Conservation (phyloP, 2,113 vertebrate species). For the Psilopogon haemacephalus region DNA sequence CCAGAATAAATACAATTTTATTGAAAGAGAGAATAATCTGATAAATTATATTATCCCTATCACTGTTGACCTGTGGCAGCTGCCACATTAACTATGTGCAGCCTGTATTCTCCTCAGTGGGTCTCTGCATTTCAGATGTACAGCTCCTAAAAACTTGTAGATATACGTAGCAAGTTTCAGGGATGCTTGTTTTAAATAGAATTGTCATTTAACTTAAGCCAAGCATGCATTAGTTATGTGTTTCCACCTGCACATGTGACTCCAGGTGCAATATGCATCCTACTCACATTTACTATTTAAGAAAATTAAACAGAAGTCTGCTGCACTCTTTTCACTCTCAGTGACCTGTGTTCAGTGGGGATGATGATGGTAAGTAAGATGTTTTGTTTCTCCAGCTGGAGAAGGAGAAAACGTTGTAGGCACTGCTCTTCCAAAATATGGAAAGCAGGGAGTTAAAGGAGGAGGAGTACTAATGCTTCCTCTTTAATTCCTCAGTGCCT, state of each 20-base stretch:
- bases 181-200: neutral
- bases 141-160: neutral
- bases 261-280: neutral
- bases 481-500: neutral
- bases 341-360: neutral
- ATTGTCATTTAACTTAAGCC: neutral
- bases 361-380: neutral
- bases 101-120: neutral
- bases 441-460: neutral
- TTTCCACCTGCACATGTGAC: neutral
- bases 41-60: neutral
- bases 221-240: neutral
- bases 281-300: neutral
- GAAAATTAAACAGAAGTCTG: neutral
- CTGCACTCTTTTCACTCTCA: neutral
- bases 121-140: neutral
- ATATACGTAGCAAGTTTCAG: neutral
- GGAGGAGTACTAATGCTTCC: neutral
- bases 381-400: neutral
- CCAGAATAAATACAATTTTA: neutral
- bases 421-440: neutral
- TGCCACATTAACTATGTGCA: neutral
- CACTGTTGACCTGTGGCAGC: neutral
- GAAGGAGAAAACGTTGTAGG: neutral
- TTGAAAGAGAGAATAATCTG: neutral